These are phyloP conservation scores for Malthinus flaveolus DNA, from an alignment of 2,888 invertebrate genomes.

Conservation along the genomic window DNA sequence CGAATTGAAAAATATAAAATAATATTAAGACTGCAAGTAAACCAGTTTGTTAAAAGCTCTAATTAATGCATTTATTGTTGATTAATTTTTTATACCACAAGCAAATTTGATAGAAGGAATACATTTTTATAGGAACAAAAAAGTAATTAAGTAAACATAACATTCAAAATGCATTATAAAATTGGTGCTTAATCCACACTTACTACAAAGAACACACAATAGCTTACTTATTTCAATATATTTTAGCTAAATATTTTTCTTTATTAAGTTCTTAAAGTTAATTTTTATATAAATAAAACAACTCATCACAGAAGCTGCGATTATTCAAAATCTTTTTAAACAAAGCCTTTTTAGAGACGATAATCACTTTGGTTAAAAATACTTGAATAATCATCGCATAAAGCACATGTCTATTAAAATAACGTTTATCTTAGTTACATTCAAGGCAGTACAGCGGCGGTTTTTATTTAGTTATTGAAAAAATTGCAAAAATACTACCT, in stretches of 20 bases:
- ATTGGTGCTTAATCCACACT: slow-evolving; percentile 46
- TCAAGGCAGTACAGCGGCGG: slow-evolving; percentile 45
- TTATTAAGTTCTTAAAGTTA: slow-evolving; percentile 35
- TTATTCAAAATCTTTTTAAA: slow-evolving; percentile 38
- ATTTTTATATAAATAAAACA: slow-evolving; percentile 41
- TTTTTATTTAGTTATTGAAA: slow-evolving; percentile 30
- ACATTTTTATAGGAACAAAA: not conserved
- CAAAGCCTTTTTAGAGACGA: slow-evolving; percentile 24
- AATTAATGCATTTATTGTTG: no score
- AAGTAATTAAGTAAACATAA: not conserved
- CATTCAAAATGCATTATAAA: slow-evolving; percentile 33
- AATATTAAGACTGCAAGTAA: no score
- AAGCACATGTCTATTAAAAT: slow-evolving; percentile 43
- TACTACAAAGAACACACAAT: slow-evolving; percentile 40
- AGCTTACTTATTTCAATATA: slow-evolving; percentile 28
- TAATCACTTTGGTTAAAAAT: slow-evolving; percentile 24
- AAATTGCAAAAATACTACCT: slow-evolving; percentile 12
- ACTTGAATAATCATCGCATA: slow-evolving; percentile 32
- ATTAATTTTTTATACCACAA: no score
- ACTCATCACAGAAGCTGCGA: slow-evolving; percentile 55
- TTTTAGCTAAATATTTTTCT: slow-evolving; percentile 43
- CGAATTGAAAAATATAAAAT: no score
- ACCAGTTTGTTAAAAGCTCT: no score
- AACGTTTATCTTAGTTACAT: slow-evolving; percentile 38
- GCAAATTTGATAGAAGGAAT: no score